These are phyloP conservation scores for Tineola bisselliella DNA, from an alignment of 2,888 invertebrate species.

Conservation along the genomic window DNA sequence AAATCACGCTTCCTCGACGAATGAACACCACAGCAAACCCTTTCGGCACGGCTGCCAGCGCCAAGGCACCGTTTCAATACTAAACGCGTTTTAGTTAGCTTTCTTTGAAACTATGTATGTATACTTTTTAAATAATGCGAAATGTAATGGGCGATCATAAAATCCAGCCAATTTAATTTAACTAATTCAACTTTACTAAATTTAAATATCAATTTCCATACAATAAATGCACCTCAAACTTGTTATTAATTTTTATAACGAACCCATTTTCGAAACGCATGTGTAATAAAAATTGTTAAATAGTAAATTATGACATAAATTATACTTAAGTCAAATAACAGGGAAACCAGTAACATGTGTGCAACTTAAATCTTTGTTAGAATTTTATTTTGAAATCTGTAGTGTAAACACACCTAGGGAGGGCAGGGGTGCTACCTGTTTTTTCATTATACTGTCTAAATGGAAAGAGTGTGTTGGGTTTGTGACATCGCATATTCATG, in stretches of 20 bases:
- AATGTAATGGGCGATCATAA: too few relatives aligned
- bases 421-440: slow-evolving; percentile 32
- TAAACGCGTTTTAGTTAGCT: background rate
- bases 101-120: too few relatives aligned
- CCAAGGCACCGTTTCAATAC: background rate
- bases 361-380: background rate
- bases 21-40: background rate
- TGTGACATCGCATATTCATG: slow-evolving; percentile 68
- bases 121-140: too few relatives aligned
- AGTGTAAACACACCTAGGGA: background rate
- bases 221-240: too few relatives aligned
- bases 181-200: too few relatives aligned
- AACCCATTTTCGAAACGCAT: too few relatives aligned
- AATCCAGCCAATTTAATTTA: too few relatives aligned
- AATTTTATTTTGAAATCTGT: slow-evolving; percentile 1
- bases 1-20: slow-evolving; percentile 39
- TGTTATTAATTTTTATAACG: too few relatives aligned
- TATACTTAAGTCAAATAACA: background rate
- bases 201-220: too few relatives aligned
- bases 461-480: slow-evolving; percentile 66
- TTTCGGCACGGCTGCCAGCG: background rate
- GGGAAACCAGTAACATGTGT: background rate
- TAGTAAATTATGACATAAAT: background rate
- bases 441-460: slow-evolving; percentile 48
- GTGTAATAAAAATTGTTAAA: background rate